Evolutionary conservation across 1,140 invertebrate genomes (phyloP), one percentile per base, ranked within the genome.

Genomic region (Procambarus virginalis): DNA sequence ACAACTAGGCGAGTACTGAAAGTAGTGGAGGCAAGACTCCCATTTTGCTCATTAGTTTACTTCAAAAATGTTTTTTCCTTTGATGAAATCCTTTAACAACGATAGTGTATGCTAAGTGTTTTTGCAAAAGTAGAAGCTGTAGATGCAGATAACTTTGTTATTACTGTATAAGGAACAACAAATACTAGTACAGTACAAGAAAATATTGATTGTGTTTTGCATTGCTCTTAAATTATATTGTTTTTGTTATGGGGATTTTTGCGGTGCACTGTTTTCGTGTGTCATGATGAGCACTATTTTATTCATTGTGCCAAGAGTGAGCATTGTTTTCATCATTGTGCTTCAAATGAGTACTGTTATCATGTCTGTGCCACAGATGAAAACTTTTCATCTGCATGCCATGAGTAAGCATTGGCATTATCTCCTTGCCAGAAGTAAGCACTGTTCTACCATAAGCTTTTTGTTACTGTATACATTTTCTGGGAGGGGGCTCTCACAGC

Each of bases 81-180:
- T 85, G 73, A 46, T 77, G 73, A 77, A 78, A 58, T 68, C 79
- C 86, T 75, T 88, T 78, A 82, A 88, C 86, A 88, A 88, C 86
- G 86, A 88, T 83, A 88, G 78, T 49, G 55, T 88, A 88, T 88
- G 86, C 86, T 76, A 89, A 89, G 68, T 79, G 85, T 88, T 86
- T 84, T 84, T 81, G 78, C 76, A 75, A 88, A 80, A 80, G 78
- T 88, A 81, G 68, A 82, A 88, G 86, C 86, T 81, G 86, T 88
- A 88, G 78, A 82, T 81, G 64, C 82, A 88, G 86, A 68, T 88
- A 88, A 79, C 34, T 88, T 79, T 88, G 77, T 80, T 81, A 80
- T 80, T 80, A 34, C 34, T 34, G 34, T 34, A 82, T 81, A 81
- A 89, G 81, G 81, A 84, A 89, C 79, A 80, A 80, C 86, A 81